Evolutionary conservation across 2,797 vertebrate species (phyloP).

Genomic region (Spinus olivaceus): DNA sequence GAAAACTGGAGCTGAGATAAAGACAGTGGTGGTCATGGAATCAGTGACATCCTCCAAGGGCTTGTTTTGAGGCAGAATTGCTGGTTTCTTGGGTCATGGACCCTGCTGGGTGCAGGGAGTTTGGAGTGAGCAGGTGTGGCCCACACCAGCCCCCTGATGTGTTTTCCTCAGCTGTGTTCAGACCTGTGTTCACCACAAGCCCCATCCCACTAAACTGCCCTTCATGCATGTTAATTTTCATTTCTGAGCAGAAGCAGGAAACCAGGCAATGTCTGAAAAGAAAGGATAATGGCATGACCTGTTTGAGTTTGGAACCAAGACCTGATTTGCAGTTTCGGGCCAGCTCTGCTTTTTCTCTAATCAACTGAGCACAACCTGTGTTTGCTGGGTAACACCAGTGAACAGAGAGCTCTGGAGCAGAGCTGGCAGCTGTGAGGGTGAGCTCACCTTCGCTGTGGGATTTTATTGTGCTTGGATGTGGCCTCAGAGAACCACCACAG

Average conservation of each 20-base stretch:
- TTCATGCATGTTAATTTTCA: fast-evolving
- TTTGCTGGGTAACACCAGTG: neutral
- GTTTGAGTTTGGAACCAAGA: neutral
- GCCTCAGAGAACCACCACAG: slow-evolving; percentile 6
- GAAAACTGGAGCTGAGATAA: neutral
- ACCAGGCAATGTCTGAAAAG: neutral
- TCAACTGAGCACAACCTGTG: neutral
- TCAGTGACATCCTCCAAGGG: neutral
- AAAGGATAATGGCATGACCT: neutral
- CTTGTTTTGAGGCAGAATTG: neutral
- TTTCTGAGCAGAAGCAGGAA: neutral
- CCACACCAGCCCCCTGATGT: fast-evolving
- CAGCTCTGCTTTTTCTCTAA: neutral
- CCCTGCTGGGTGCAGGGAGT: fast-evolving
- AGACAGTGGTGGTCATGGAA: fast-evolving
- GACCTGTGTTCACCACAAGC: neutral
- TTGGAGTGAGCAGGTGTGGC: fast-evolving
- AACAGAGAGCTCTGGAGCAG: neutral
- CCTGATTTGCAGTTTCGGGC: neutral
- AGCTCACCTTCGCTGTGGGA: neutral
- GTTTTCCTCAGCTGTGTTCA: neutral
- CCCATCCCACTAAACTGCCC: neutral
- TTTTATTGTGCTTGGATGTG: neutral
- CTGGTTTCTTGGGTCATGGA: neutral
- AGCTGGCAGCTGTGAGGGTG: neutral